phyloP scores from a whole-genome alignment of 1,140 invertebrate genomes.

The Megathymus violae region DNA sequence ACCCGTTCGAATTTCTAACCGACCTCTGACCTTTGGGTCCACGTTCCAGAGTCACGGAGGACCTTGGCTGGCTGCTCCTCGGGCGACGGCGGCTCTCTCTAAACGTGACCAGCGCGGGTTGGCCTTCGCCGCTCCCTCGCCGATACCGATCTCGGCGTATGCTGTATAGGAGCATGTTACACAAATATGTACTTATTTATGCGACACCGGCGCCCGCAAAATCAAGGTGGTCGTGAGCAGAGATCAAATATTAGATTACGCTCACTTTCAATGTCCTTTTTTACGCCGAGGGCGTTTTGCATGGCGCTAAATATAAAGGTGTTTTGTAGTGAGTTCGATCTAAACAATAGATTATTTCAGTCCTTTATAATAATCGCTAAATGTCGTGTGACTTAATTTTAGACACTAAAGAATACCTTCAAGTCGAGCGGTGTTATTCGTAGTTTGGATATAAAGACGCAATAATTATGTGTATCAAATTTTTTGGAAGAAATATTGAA shows the following conservation, averaged over 20 bases:
- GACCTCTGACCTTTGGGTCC: constrained; percentile 60
- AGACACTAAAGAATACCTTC: too few relatives aligned
- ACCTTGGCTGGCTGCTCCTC: constrained; percentile 57
- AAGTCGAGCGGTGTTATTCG: too few relatives aligned
- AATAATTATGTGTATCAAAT: too few relatives aligned
- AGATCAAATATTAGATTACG: constrained; percentile 32
- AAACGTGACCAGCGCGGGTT: constrained; percentile 48
- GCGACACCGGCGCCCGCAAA: constrained; percentile 24
- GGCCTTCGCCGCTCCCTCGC: constrained; percentile 33
- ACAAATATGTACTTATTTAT: constrained; percentile 24
- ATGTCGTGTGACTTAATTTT: too few relatives aligned
- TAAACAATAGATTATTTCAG: background rate
- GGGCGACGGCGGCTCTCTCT: constrained; percentile 44
- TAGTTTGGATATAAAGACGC: too few relatives aligned
- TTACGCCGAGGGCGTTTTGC: constrained; percentile 18
- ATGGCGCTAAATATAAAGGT: constrained; percentile 3
- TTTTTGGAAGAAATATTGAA: too few relatives aligned
- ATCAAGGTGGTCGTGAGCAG: constrained; percentile 29
- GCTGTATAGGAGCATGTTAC: constrained; percentile 7
- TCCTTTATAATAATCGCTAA: background rate
- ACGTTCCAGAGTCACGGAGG: constrained; percentile 55
- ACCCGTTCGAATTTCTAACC: constrained; percentile 47
- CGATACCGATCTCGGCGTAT: constrained; percentile 6
- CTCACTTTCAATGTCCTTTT: constrained; percentile 27
- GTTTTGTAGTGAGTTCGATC: constrained; percentile 3